These are phyloP conservation scores for Coptodon bakossiorum DNA, from an alignment of 2,113 vertebrate species.

Conservation along the genomic window DNA sequence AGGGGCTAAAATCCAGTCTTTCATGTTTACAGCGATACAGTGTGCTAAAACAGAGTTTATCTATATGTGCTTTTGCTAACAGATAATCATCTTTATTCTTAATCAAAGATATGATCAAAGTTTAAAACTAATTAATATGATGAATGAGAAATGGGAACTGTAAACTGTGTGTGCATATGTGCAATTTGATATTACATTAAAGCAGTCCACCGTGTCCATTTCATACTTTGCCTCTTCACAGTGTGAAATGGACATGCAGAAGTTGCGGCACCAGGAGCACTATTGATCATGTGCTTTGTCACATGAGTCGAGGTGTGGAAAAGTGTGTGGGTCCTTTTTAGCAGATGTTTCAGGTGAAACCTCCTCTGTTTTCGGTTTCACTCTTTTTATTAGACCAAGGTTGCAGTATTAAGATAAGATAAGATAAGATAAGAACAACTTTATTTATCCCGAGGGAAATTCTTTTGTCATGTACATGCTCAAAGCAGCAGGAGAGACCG, in stretches of 20 bases:
- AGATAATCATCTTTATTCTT: neutral
- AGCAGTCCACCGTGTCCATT: neutral
- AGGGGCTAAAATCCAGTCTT: neutral
- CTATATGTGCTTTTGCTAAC: neutral
- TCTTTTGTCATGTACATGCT: too few species aligned
- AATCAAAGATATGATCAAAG: neutral
- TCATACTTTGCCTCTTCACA: neutral
- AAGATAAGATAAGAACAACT: too few species aligned
- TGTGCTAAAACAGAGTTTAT: neutral
- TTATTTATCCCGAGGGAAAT: too few species aligned
- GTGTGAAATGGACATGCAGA: neutral
- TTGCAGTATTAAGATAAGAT: neutral
- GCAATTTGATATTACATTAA: neutral
- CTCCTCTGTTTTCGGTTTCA: neutral
- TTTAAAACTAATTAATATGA: neutral
- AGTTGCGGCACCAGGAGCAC: neutral
- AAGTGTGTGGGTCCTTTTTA: neutral
- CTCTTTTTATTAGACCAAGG: neutral
- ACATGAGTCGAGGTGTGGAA: fast-evolving
- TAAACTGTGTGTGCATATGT: neutral
- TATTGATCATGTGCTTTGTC: neutral
- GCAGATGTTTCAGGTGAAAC: neutral
- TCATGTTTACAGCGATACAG: neutral
- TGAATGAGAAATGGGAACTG: neutral
- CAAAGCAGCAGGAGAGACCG: too few species aligned